Evolutionary conservation across 2,888 invertebrate genomes (phyloP), one percentile per base, ranked within the genome.

Genomic region (Mythimna pallens): DNA sequence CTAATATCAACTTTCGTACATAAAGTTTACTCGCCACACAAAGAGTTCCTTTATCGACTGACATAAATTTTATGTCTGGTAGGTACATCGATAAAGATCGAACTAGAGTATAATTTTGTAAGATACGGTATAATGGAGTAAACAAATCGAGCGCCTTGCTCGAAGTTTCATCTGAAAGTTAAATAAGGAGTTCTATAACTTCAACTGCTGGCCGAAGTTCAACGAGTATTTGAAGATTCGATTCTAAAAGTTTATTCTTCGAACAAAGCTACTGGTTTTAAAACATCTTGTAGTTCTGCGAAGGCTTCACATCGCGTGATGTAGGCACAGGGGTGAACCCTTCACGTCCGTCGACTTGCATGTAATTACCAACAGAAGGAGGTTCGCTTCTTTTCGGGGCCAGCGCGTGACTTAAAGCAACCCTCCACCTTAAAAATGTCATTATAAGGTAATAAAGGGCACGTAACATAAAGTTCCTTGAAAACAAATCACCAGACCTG

Each of bases 281-380:
- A 77, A 81, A 75, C 70, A 40, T 86, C 85, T 86, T 86, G 65
- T 81, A 86, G 78, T 86, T 88, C 87, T 86, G 87, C 86, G 85
- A 92, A 93, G 90, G 87, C 84, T 88, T 87, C 79, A 85, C 85
- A 93, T 95, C 91, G 95, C 95, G 95, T 95, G 95, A 89, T 86
- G 85, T 86, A 83, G 83, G 81, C 62, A 71, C 77, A 74, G 88
- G 92, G 92, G 92, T 90, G 90, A 90, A 89, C 89, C 91, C 91
- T 89, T 87, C 76, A 84, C 87, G 81, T 84, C 86, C 87, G 85
- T 89, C 92, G 90, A 88, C 93, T 94, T 93, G 93, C 93, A 92
- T 93, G 94, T 95, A 95, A 95, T 95, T 95, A 92, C 91, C 81
- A 88, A 89, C 89, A 80, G 89, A 91, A 93, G 92, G 91, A 94